Base-by-base conservation (phyloP, 1,140 invertebrate genomes). In the Dysdera silvatica region DNA sequence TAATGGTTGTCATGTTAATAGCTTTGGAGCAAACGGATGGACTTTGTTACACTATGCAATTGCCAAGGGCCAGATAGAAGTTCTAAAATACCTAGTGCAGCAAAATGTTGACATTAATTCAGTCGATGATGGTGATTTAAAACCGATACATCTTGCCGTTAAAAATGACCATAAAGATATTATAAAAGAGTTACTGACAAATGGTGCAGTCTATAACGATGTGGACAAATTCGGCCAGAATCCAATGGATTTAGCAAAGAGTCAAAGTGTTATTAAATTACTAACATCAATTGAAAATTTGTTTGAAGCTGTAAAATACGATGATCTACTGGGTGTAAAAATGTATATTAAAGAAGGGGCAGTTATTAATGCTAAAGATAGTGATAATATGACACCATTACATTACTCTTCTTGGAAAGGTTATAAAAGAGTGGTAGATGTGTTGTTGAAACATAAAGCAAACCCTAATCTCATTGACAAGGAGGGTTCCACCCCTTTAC, bases 371-470 rank as follows among this genome's bases (percentile, higher is more conserved):
- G 20, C 12, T 5, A 24, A 20, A 33, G 35, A 29, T 26, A 26
- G 3, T 41, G 0, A 24, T 26, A 41, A 55, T 33, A 31, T 33
- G 23, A 60, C 45, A 16, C 16, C 72, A 6, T 62, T 77, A 6
- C 75, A 77, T 56, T 70, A 71, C 37, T 71, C 75, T 7, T 68
- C 71, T 6, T 55, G 53, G 14, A 67, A 70, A 45, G 75, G 75
- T 8, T 73, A 74, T 55, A 75, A 75, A n/a, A 73, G 76, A 65
- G 75, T 78, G 5, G 75, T 77, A 18, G 76, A 77, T 43, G 47
- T 76, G 14, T 76, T 78, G 53, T 20, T 57, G 14, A 43, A 43
- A 23, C 3, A 45, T 16, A 45, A 45, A 18, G 26, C 40, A 14
- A 45, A 57, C 47, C 37, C 41, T 16, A 45, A 45, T 8, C 8